These are phyloP conservation scores for Zaprionus lineosus DNA, from an alignment of 2,888 invertebrate species.

Conservation along the genomic window DNA sequence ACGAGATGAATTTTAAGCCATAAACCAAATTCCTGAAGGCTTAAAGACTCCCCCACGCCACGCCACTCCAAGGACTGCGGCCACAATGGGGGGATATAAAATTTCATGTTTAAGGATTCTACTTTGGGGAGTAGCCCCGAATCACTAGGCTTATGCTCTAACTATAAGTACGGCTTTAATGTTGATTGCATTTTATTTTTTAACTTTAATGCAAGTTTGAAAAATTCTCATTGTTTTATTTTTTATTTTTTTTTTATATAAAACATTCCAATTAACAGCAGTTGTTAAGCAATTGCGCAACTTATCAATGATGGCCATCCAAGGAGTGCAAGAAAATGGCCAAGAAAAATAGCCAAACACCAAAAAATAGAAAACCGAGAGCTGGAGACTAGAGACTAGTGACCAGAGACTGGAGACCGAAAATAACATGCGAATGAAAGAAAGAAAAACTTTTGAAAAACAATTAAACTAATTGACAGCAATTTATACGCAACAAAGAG, in stretches of 20 bases:
- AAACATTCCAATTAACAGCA: slow-evolving; percentile 15
- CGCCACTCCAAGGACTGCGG: no score
- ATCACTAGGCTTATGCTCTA: no score
- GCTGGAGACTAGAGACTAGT: neutral
- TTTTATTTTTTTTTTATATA: neutral
- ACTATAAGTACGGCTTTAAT: neutral
- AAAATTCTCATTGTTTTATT: neutral
- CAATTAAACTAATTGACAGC: slow-evolving; percentile 75
- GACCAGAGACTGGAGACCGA: neutral
- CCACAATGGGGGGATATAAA: no score
- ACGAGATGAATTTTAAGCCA: neutral
- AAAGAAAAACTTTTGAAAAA: slow-evolving; percentile 50
- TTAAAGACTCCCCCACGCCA: no score
- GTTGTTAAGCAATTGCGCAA: slow-evolving; percentile 40
- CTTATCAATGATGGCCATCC: slow-evolving; percentile 44
- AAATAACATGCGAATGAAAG: neutral
- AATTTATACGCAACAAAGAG: slow-evolving; percentile 64
- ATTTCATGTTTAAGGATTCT: no score
- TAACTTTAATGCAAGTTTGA: neutral
- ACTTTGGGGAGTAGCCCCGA: no score
- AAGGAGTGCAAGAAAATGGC: slow-evolving; percentile 13
- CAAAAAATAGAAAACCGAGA: slow-evolving; percentile 7
- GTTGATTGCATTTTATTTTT: neutral
- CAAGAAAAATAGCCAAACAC: slow-evolving; percentile 8
- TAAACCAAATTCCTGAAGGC: slow-evolving; percentile 17